Evolutionary conservation across 2,888 invertebrate species (phyloP), one percentile per base, ranked within the genome.

Genomic region (Ochlodes sylvanus): DNA sequence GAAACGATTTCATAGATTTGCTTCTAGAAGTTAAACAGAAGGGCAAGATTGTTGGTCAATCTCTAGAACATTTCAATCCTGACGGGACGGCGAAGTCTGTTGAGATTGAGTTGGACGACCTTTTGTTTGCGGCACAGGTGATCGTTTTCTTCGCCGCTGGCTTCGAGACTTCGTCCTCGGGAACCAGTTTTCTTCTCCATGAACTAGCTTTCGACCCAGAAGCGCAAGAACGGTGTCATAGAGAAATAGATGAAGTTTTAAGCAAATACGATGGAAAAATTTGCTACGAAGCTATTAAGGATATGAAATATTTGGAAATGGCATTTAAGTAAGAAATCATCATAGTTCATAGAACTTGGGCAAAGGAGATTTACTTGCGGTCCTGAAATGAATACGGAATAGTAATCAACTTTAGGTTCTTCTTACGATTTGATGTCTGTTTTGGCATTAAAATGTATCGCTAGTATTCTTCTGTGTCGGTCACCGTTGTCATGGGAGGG

Each of bases 281-380:
- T 1, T 80, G 83, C 70, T 89, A 88, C 70, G 90, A 87, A 0
- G 81, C 87, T 0, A 65, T 90, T 12, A 82, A 81, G 38, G 87
- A 89, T 52, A 87, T 90, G 89, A 83, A 77, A 0, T 89, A 89
- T 72, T 90, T 32, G 82, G 87, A 15, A 85, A 85, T 75, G 80
- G 78, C 77, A 3, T 79, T 83, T 71, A 84, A 77, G 71, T 71
- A 79, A 82, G 71, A 75, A 58, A 9, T n/a, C n/a, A n/a, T n/a
- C n/a, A n/a, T n/a, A n/a, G n/a, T n/a, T n/a, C n/a, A n/a, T n/a
- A n/a, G n/a, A n/a, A n/a, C n/a, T n/a, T n/a, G n/a, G n/a, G n/a
- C n/a, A n/a, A n/a, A n/a, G n/a, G n/a, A n/a, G n/a, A n/a, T n/a
- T n/a, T n/a, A n/a, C n/a, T n/a, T n/a, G n/a, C n/a, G n/a, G n/a